Conservation (phyloP, 2,113 vertebrate genomes). For the Cynoglossus semilaevis region DNA sequence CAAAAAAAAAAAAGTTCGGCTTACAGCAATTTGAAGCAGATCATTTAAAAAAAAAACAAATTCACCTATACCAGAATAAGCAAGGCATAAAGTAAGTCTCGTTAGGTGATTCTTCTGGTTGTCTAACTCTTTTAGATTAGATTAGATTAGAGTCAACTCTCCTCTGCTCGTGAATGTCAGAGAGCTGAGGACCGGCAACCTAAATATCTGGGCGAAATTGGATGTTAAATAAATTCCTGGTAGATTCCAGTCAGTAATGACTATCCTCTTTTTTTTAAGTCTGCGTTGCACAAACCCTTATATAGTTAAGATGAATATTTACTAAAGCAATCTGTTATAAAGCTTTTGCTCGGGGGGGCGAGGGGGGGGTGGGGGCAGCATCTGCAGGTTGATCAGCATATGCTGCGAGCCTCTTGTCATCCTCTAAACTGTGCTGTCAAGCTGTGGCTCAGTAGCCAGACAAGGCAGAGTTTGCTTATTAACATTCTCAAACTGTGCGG, state of each 20-base stretch:
- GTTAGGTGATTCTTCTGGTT: too few species aligned
- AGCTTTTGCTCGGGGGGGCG: constrained; percentile 62
- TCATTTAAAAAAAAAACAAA: too few species aligned
- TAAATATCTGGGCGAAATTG: constrained; percentile 7
- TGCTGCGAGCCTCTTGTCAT: constrained; percentile 63
- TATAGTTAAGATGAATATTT: constrained; percentile 68
- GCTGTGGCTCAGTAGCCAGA: constrained; percentile 49
- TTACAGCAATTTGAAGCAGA: too few species aligned
- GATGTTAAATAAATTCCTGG: constrained; percentile 30
- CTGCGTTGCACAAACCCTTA: constrained; percentile 41
- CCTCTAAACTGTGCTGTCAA: constrained; percentile 63
- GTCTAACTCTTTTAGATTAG: too few species aligned
- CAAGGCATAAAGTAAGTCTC: too few species aligned
- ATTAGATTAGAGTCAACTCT: too few species aligned
- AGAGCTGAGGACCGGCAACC: not conserved
- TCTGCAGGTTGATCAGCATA: constrained; percentile 70
- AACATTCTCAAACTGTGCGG: constrained; percentile 56
- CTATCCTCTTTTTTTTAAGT: constrained; percentile 52
- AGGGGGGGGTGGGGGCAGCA: too few species aligned
- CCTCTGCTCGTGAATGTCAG: too few species aligned
- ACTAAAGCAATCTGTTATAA: constrained; percentile 66
- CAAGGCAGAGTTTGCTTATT: constrained; percentile 54
- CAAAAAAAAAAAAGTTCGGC: too few species aligned
- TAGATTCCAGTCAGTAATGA: constrained; percentile 44
- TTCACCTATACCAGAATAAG: too few species aligned